A percentile compares a stretch with the other conserved stretches of the same genome.
Conservation (phyloP, 2,113 vertebrate genomes). For the Chlorodrepanis virens region DNA sequence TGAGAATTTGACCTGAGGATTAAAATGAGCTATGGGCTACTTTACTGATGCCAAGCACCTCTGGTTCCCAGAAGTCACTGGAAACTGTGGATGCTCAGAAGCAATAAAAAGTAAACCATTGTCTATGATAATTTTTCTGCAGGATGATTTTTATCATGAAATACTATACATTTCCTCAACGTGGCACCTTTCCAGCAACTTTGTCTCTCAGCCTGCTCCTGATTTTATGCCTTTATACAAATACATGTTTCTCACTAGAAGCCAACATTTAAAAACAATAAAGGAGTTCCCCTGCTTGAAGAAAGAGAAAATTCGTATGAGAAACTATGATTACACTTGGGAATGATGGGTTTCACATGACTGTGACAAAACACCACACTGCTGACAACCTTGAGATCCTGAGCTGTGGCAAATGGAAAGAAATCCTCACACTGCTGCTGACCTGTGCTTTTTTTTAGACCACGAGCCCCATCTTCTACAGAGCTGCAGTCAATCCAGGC, state of each 20-base stretch:
- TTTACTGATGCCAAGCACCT: background rate
- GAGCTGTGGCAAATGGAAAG: background rate
- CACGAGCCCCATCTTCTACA: background rate
- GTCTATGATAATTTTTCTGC: constrained; percentile 25
- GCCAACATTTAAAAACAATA: constrained; percentile 26
- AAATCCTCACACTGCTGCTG: background rate
- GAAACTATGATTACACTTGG: background rate
- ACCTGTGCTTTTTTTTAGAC: background rate
- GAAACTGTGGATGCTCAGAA: background rate
- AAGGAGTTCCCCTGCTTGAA: constrained; percentile 37
- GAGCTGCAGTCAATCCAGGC: background rate
- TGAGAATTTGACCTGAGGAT: constrained; percentile 15
- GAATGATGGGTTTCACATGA: constrained; percentile 13
- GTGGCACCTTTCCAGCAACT: constrained; percentile 32
- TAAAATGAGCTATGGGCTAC: constrained; percentile 9
- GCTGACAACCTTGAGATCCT: background rate
- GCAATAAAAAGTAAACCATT: constrained; percentile 14
- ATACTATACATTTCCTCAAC: background rate
- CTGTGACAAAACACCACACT: background rate
- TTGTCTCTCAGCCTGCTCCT: background rate
- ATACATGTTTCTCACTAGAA: background rate
- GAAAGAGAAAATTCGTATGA: background rate
- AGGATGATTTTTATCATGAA: constrained; percentile 13
- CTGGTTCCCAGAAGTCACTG: constrained; percentile 18
- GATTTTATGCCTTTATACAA: constrained; percentile 20